Percentiles rank a stretch among this genome's conserved stretches.
phyloP scores from a whole-genome alignment of 2,888 invertebrate species.

The Melanotus villosus region DNA sequence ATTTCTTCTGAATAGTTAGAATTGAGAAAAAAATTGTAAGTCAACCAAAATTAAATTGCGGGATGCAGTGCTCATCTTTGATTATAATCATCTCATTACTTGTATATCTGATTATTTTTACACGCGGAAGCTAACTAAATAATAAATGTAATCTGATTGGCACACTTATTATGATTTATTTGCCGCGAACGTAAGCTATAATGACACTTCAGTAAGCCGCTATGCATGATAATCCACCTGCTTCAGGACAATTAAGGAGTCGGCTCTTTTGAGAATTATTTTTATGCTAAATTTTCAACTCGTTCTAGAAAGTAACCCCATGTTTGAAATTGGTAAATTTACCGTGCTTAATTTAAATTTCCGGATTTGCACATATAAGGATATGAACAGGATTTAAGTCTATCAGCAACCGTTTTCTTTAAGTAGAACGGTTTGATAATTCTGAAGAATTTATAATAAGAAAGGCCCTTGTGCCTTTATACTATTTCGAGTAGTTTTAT shows the following conservation, averaged over 20 bases:
- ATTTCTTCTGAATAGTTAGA: constrained; percentile 2
- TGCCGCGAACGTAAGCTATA: background rate
- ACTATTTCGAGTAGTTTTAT: no score
- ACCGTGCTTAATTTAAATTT: no score
- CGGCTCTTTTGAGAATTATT: background rate
- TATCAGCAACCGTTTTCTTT: no score
- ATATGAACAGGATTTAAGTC: no score
- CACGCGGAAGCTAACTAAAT: constrained; percentile 22
- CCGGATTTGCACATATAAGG: no score
- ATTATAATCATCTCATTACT: background rate
- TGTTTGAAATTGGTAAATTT: no score
- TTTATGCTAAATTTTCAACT: no score
- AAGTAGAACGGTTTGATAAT: no score
- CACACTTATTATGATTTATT: constrained; percentile 27
- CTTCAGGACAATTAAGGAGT: background rate
- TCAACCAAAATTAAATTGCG: background rate
- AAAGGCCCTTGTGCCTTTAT: no score
- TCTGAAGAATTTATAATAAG: no score
- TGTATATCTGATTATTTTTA: no score
- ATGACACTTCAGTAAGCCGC: background rate
- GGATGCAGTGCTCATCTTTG: background rate
- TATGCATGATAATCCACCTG: background rate
- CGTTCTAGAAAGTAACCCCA: no score
- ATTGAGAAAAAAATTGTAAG: background rate
- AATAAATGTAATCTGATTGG: constrained; percentile 16